These are phyloP conservation scores for Malthinus flaveolus DNA, from an alignment of 2,888 invertebrate species.

Conservation along the genomic window DNA sequence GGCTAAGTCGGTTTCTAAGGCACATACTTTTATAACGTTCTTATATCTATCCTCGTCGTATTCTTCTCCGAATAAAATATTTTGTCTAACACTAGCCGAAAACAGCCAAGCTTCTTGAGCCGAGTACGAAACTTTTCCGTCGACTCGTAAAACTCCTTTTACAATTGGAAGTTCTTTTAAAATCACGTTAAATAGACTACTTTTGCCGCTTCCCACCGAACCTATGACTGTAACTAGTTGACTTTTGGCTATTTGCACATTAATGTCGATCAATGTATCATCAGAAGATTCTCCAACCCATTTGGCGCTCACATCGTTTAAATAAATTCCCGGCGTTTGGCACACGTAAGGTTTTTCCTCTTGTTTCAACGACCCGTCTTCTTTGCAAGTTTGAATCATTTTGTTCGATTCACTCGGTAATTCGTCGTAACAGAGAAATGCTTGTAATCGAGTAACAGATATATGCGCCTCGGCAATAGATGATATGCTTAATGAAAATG, in stretches of 20 bases:
- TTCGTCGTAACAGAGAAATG: conserved; percentile 59
- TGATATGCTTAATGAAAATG: conserved; percentile 85
- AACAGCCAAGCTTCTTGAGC: conserved; percentile 69
- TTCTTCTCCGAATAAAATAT: conserved; percentile 71
- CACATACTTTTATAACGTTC: conserved; percentile 64
- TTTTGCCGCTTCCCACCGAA: conserved; percentile 71
- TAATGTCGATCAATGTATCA: conserved; percentile 42
- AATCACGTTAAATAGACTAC: conserved; percentile 55
- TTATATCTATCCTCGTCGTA: conserved; percentile 59
- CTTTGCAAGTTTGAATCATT: not conserved
- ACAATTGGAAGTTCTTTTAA: conserved; percentile 55
- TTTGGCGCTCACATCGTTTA: conserved; percentile 67
- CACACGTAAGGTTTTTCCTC: not conserved
- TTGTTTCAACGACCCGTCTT: conserved; percentile 2
- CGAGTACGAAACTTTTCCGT: conserved; percentile 61
- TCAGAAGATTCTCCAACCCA: conserved; percentile 58
- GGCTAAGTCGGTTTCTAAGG: conserved; percentile 66
- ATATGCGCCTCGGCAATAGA: conserved; percentile 80
- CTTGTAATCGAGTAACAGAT: conserved; percentile 71
- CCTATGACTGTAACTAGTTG: conserved; percentile 65
- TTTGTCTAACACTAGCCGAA: conserved; percentile 65
- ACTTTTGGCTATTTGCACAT: conserved; percentile 45
- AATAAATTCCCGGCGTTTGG: conserved; percentile 56
- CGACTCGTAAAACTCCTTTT: conserved; percentile 53
- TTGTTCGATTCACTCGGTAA: conserved; percentile 41